Evolutionary conservation across 2,797 vertebrate species (phyloP), one percentile per base, ranked within the genome.

Genomic region (Pelodytes ibericus): DNA sequence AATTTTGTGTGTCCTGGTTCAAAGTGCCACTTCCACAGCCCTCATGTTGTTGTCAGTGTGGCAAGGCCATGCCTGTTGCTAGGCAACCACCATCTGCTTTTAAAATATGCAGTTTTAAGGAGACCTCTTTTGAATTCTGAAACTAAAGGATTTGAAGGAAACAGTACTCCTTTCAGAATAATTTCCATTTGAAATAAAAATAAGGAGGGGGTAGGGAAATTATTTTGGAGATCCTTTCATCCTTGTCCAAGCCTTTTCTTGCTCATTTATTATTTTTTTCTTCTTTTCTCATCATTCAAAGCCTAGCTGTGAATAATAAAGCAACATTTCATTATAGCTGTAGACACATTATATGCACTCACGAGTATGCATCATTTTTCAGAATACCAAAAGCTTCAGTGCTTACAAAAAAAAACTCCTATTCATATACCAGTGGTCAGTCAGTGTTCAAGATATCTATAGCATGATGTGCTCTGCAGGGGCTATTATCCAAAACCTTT

Each of bases 81-180:
- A 81, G 77, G 87, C 83, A 83, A 88, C 87, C 3, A 33, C 1
- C 72, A 85, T 77, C 78, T 77, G 53, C 81, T 9, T 82, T 80
- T 80, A 80, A 85, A 73, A 83, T 83, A 85, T 79, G 79, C 79
- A 59, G 80, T 51, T 66, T 77, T 61, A 72, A 78, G 56, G 56
- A 67, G 61, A 53, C 30, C 13, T 72, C 49, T 71, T 65, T 78
- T 72, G 53, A 72, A 30, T 60, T 83, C 71, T 70, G 67, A 75
- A 84, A 80, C 68, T 61, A 82, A 78, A 70, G 72, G 58, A 72
- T 84, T 77, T 85, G 81, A 85, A 83, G 84, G 83, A 80, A 84
- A 70, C 81, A 73, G 82, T 84, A 84, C 79, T 87, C 81, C 83
- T 84, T 86, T 84, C 83, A 83, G 80, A 80, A 83, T 78, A 51